Conservation (phyloP, 2,888 invertebrate species). For the Hyles lineata region DNA sequence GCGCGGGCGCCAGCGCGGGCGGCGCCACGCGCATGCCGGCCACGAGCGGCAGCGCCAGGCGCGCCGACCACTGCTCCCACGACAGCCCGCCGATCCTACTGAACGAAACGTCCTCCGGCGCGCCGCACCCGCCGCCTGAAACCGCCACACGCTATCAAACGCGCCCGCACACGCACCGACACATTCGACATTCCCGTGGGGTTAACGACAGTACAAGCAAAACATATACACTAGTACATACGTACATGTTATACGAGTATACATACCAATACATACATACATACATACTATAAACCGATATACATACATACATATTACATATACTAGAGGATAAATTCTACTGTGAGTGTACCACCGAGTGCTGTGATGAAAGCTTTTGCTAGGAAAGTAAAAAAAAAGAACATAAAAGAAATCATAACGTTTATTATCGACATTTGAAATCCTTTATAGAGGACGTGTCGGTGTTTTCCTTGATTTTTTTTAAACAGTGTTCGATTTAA, state of each 20-base stretch:
- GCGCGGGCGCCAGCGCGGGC: conserved; percentile 51
- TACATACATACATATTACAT: conserved; percentile 56
- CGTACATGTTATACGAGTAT: conserved; percentile 41
- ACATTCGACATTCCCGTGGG: conserved; percentile 72
- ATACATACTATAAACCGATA: conserved; percentile 40
- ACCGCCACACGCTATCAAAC: conserved; percentile 53
- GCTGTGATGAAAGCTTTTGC: conserved; percentile 83
- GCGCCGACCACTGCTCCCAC: conserved; percentile 91
- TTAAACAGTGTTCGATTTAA: conserved; percentile 34
- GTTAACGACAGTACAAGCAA: conserved; percentile 77
- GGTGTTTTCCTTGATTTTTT: conserved; percentile 44
- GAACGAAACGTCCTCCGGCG: conserved; percentile 88
- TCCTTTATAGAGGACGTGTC: conserved; percentile 40
- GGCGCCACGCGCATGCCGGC: conserved; percentile 62
- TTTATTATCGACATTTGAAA: conserved; percentile 64
- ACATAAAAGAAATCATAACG: conserved; percentile 71
- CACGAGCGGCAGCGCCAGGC: conserved; percentile 89
- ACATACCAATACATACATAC: conserved; percentile 41
- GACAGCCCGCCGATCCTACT: conserved; percentile 88
- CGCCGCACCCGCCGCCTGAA: conserved; percentile 65
- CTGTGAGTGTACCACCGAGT: conserved; percentile 82
- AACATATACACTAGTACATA: conserved; percentile 55
- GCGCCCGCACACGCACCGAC: conserved; percentile 41
- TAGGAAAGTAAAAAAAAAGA: conserved; percentile 77
- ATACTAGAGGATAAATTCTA: conserved; percentile 65